Conservation (phyloP, 2,888 invertebrate genomes). For the Podabrus alpinus region DNA sequence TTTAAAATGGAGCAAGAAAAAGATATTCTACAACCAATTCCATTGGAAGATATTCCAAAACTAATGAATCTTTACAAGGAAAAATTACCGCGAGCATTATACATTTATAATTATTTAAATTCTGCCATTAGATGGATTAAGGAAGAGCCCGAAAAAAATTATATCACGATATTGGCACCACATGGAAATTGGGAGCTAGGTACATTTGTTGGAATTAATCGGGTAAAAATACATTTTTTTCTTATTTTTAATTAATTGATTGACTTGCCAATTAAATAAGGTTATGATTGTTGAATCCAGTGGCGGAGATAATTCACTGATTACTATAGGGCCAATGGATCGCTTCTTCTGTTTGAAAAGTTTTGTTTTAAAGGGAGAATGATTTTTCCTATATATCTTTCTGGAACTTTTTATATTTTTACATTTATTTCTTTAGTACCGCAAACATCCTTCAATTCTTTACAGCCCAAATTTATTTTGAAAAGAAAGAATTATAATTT, state of each 20-base stretch:
- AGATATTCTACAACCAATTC: conserved; percentile 42
- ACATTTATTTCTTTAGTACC: too few relatives aligned
- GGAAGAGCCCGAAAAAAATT: conserved; percentile 32
- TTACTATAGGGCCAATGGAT: not conserved
- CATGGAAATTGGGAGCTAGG: conserved; percentile 53
- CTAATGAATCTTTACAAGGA: conserved; percentile 43
- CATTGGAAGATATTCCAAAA: conserved; percentile 42
- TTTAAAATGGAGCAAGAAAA: not conserved
- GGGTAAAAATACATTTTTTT: conserved; percentile 19
- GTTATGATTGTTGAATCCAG: not conserved
- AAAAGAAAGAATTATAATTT: too few relatives aligned
- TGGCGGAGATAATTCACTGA: not conserved
- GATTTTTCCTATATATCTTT: too few relatives aligned
- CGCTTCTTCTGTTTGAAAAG: not conserved
- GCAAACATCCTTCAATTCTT: too few relatives aligned
- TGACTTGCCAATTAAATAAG: not conserved
- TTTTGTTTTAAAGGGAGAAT: not conserved
- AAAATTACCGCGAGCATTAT: conserved; percentile 50
- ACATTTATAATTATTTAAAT: conserved; percentile 52
- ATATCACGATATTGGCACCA: conserved; percentile 54
- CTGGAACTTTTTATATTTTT: too few relatives aligned
- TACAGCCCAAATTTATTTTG: too few relatives aligned
- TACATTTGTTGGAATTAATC: conserved; percentile 42
- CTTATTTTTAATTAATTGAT: not conserved
- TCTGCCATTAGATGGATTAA: conserved; percentile 50